Conservation (phyloP, 1,140 invertebrate genomes). For the Meloidogyne floridensis region DNA sequence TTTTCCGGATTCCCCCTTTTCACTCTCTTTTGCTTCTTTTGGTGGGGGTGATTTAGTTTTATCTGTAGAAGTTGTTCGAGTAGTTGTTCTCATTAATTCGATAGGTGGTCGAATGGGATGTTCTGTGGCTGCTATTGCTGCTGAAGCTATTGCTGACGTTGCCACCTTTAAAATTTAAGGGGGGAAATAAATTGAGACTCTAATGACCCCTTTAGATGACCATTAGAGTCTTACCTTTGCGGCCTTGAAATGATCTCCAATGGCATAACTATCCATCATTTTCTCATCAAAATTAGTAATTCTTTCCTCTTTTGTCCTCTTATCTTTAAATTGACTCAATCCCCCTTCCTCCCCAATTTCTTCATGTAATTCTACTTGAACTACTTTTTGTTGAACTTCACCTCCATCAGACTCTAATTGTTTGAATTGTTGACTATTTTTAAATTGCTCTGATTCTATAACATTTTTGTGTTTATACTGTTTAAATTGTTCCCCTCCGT, state of each 20-base stretch:
- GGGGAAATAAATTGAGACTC: no score
- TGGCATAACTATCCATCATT: not conserved
- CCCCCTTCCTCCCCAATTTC: constrained; percentile 2
- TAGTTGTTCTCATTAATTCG: not conserved
- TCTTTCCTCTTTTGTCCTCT: constrained; percentile 9
- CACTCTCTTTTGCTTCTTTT: not conserved
- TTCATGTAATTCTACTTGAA: not conserved
- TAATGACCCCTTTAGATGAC: no score
- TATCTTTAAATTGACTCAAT: not conserved
- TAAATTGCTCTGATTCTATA: not conserved
- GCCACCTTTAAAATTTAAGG: not conserved
- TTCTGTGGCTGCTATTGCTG: not conserved
- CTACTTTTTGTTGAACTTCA: not conserved
- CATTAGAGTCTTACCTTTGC: not conserved
- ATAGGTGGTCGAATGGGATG: not conserved
- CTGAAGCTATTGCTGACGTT: not conserved
- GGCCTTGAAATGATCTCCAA: not conserved
- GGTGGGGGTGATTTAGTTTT: not conserved
- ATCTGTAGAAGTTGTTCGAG: not conserved
- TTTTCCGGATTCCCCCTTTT: not conserved
- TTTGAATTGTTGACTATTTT: no score
- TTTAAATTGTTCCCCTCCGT: constrained; percentile 8
- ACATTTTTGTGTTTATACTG: constrained; percentile 8
- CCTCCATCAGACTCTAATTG: not conserved
- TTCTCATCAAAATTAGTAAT: not conserved